phyloP scores from a whole-genome alignment of 1,140 invertebrate species.

The Carposina sasakii region DNA sequence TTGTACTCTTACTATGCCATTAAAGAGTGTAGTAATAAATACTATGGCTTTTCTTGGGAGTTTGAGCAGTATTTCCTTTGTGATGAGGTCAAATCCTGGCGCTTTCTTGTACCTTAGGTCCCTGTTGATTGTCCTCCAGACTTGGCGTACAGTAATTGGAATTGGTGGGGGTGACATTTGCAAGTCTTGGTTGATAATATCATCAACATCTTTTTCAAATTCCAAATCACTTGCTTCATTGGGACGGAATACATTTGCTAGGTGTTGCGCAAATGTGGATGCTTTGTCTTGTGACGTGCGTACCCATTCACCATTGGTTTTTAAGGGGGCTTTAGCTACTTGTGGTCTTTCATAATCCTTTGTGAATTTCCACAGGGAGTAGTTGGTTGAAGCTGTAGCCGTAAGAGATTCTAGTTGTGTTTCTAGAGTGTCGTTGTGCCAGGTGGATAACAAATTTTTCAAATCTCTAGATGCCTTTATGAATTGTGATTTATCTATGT shows the following conservation, averaged over 20 bases:
- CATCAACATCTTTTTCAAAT: neutral
- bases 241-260: neutral
- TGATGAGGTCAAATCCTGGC: conserved; percentile 1
- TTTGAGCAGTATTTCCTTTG: neutral
- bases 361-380: conserved; percentile 6
- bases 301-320: neutral
- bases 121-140: neutral
- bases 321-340: neutral
- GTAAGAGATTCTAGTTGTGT: neutral
- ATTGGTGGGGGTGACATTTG: neutral
- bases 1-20: neutral
- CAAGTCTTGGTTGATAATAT: neutral
- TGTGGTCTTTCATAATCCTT: neutral
- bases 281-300: conserved; percentile 1
- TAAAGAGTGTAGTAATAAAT: neutral
- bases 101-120: neutral
- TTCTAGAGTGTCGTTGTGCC: conserved; percentile 1
- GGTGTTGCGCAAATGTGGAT: neutral
- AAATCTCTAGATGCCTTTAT: neutral
- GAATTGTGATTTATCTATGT: conserved; percentile 1
- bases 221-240: neutral
- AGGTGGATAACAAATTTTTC: conserved; percentile 1
- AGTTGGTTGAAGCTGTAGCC: neutral
- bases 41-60: neutral
- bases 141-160: neutral